Evolutionary conservation across 2,113 vertebrate genomes (phyloP), one percentile per base, ranked within the genome.

Genomic region (Phylloscopus whistleri): DNA sequence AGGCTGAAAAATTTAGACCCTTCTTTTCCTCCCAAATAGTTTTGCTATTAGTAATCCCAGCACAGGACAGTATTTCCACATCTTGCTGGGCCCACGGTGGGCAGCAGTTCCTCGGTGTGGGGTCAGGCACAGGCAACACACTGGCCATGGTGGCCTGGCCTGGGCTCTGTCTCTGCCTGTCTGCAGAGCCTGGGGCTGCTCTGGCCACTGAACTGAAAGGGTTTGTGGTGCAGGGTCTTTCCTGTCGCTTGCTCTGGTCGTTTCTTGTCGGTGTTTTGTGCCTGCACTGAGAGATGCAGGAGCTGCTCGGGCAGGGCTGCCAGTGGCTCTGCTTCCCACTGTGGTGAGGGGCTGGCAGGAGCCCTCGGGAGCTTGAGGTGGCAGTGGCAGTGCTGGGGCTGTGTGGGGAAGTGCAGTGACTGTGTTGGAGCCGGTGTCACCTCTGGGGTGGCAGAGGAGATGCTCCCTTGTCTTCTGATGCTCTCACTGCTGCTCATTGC

Each of bases 21-120:
- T 87, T 86, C 53, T 66, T 73, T 88, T 93, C 82, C 75, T 95
- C 91, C 78, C 78, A 74, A n/a, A 89, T 91, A 83, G 55, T 95
- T 96, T 77, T 74, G 84, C 63, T 53, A 41, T 95, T 88, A 83
- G 70, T 85, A 82, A 92, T 80, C 72, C 41, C 74, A 74, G 73
- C 33, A 10, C 59, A 70, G 75, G 76, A 79, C 10, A 4, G 39
- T 41, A 16, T 92, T 51, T 76, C 88, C 78, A 58, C 49, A 41
- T 94, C 75, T 72, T 1, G 9, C 46, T 12, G 51, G 66, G 68
- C 72, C 79, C 33, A 6, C 0, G 30, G 44, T 14, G 37, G 87
- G 69, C 13, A 6, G 70, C 64, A 49, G 76, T 41, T 84, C 73
- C 15, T n/a, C 0, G 0, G 41, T 7, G 5, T 11, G 44, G 48